phyloP scores from a whole-genome alignment of 2,113 vertebrate genomes.

The Gallinago media region DNA sequence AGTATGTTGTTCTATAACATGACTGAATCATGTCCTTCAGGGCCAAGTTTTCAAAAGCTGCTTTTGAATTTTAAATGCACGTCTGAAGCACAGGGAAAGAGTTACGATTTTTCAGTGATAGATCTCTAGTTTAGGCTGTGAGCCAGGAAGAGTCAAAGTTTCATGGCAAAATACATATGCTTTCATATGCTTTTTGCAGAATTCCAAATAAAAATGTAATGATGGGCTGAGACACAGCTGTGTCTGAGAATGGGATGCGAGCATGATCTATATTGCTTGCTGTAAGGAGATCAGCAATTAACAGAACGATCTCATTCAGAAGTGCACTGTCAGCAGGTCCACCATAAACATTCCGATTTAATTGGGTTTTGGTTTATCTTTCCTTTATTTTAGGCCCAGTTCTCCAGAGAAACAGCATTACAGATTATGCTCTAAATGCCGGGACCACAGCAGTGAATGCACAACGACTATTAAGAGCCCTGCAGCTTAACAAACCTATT shows the following conservation, averaged over 20 bases:
- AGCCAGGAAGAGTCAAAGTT: background rate
- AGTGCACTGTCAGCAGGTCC: background rate
- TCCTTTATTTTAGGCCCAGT: conserved; percentile 76
- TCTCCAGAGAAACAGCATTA: conserved; percentile 73
- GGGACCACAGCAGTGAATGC: conserved; percentile 94
- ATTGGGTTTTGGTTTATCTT: background rate
- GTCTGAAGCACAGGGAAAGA: accelerated
- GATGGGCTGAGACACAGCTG: background rate
- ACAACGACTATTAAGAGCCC: conserved; percentile 89
- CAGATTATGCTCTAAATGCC: conserved; percentile 89
- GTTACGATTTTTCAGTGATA: background rate
- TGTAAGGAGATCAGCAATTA: background rate
- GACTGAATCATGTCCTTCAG: background rate
- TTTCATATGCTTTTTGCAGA: background rate
- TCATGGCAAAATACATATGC: background rate
- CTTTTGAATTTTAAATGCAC: background rate
- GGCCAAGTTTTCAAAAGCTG: background rate
- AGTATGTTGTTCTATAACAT: background rate
- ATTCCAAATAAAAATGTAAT: accelerated
- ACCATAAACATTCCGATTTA: background rate
- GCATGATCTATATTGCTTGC: background rate
- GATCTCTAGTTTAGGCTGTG: background rate
- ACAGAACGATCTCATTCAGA: background rate
- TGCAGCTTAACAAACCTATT: conserved; percentile 92
- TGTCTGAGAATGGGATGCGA: background rate